A percentile compares a stretch with the other conserved stretches of the same genome.
Conservation (phyloP, 2,113 vertebrate genomes). For the Coptodon bakossiorum region DNA sequence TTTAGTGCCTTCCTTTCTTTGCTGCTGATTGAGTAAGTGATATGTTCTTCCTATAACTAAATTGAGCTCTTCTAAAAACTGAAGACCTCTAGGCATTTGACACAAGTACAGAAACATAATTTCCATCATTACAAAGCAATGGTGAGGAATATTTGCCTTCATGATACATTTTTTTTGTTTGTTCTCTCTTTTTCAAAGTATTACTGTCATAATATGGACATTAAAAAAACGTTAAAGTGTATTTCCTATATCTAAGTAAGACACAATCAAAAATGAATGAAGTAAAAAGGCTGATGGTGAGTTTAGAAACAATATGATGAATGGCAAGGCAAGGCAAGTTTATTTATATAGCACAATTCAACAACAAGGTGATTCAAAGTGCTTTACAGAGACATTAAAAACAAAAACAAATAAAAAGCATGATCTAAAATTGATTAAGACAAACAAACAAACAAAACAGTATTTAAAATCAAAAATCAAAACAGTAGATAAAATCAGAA, state of each 20-base stretch:
- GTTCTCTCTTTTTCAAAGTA: background rate
- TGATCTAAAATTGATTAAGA: too few relatives aligned
- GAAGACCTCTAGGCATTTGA: background rate
- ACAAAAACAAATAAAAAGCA: too few relatives aligned
- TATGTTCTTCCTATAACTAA: background rate
- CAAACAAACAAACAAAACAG: too few relatives aligned
- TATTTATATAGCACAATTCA: too few relatives aligned
- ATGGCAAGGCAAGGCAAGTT: too few relatives aligned
- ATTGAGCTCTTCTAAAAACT: background rate
- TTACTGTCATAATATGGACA: rapidly evolving
- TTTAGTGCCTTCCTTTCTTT: background rate
- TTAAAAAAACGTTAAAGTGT: background rate
- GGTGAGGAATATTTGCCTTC: rapidly evolving
- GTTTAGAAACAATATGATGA: background rate
- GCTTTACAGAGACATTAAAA: too few relatives aligned
- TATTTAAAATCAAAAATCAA: too few relatives aligned
- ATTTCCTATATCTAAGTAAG: background rate
- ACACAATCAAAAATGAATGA: rapidly evolving
- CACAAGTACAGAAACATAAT: background rate
- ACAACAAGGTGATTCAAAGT: too few relatives aligned
- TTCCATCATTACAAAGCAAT: background rate
- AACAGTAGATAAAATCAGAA: too few relatives aligned
- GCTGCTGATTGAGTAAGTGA: background rate
- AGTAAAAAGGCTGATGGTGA: background rate
- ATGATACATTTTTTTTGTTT: background rate